phyloP scores from a whole-genome alignment of 1,140 invertebrate species.

The Ostrea denselamellosa region DNA sequence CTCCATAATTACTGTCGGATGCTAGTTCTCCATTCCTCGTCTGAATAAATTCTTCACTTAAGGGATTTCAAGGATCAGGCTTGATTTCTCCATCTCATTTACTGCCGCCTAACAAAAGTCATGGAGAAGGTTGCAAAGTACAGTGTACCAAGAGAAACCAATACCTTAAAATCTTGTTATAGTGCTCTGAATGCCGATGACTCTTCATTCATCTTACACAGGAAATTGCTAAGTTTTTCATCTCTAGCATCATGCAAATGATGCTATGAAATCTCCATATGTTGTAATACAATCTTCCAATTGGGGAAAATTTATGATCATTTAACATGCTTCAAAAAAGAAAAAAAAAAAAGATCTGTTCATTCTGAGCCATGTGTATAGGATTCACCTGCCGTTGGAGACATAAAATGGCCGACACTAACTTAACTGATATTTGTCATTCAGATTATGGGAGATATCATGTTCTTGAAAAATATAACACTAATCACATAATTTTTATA shows the following conservation, averaged over 20 bases:
- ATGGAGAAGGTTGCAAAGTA: not conserved
- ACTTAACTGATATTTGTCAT: not conserved
- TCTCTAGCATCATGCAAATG: constrained; percentile 1
- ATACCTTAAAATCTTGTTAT: not conserved
- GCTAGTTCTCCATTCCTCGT: not conserved
- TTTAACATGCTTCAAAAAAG: not conserved
- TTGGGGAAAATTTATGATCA: constrained; percentile 2
- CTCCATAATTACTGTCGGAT: not conserved
- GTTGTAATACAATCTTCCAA: not conserved
- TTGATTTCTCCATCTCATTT: not conserved
- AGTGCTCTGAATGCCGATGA: not conserved
- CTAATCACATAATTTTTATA: too few species aligned
- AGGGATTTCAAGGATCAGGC: not conserved
- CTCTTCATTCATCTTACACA: not conserved
- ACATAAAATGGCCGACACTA: not conserved
- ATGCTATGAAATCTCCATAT: constrained; percentile 5
- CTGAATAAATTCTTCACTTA: not conserved
- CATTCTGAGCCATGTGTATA: constrained; percentile 8
- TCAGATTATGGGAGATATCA: not conserved
- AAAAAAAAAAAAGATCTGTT: not conserved
- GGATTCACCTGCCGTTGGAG: not conserved
- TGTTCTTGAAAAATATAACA: not conserved
- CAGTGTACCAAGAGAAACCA: not conserved
- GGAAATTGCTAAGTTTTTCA: constrained; percentile 26
- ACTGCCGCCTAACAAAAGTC: not conserved